These are phyloP conservation scores for Ischnura elegans DNA, from an alignment of 2,888 invertebrate species.

Conservation along the genomic window DNA sequence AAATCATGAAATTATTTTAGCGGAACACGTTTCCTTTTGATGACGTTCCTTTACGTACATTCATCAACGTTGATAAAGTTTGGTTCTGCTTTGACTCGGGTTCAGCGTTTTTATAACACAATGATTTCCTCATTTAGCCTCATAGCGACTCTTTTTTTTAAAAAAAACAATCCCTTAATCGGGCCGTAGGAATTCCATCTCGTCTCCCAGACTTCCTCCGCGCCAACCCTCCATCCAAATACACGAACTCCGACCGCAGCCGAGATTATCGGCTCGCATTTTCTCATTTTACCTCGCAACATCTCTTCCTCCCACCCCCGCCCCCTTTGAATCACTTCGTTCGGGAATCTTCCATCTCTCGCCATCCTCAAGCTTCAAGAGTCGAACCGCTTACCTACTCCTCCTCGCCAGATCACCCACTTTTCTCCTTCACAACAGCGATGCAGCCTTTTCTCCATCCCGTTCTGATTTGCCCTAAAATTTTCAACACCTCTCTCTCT, in stretches of 20 bases:
- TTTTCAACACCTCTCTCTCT: neutral
- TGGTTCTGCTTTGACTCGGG: too few relatives aligned
- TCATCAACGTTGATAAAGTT: too few relatives aligned
- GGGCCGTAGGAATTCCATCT: neutral
- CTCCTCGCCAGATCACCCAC: neutral
- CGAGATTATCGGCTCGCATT: neutral
- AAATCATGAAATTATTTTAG: too few relatives aligned
- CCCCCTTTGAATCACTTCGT: neutral
- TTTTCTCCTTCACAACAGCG: neutral
- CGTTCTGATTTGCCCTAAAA: neutral
- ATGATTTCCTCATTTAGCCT: neutral
- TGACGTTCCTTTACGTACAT: too few relatives aligned
- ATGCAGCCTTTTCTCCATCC: too few relatives aligned
- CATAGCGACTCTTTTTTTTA: neutral
- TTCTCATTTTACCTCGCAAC: neutral
- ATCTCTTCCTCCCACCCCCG: neutral
- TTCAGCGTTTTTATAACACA: too few relatives aligned
- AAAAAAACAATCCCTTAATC: neutral
- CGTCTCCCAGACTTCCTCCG: neutral
- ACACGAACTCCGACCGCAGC: neutral
- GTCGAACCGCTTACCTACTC: neutral
- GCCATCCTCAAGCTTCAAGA: neutral
- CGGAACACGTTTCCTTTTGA: too few relatives aligned
- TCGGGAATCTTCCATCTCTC: neutral
- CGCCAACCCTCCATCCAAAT: neutral